These are phyloP conservation scores for Meliscaeva auricollis DNA, from an alignment of 2,888 invertebrate species.

Conservation along the genomic window DNA sequence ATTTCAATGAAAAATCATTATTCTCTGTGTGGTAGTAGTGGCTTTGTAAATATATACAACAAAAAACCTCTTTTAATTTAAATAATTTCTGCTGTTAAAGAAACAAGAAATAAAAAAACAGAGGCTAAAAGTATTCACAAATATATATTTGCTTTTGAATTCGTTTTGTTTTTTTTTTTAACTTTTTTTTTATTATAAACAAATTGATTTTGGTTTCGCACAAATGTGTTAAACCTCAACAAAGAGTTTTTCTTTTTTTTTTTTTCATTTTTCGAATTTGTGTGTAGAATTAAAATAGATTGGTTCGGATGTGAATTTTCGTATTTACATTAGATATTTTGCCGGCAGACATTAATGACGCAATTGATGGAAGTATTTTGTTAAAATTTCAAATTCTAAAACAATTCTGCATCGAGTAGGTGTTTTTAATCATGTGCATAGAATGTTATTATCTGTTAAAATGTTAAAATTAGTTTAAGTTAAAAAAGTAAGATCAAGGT, in stretches of 20 bases:
- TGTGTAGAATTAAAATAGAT: constrained; percentile 24
- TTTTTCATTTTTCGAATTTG: neutral
- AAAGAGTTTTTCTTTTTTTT: constrained; percentile 34
- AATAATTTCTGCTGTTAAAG: neutral
- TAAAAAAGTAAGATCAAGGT: no score
- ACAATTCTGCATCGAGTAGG: neutral
- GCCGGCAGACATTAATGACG: constrained; percentile 38
- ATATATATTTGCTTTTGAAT: neutral
- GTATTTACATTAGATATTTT: neutral
- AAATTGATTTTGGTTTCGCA: constrained; percentile 25
- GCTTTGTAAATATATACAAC: constrained; percentile 42
- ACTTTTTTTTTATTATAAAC: constrained; percentile 41
- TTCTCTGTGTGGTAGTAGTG: constrained; percentile 2
- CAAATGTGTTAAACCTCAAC: constrained; percentile 37
- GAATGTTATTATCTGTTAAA: no score
- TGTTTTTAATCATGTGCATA: neutral
- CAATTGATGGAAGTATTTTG: constrained; percentile 13
- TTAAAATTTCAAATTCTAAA: neutral
- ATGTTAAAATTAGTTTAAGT: no score
- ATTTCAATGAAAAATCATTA: constrained; percentile 45
- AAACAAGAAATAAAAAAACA: constrained; percentile 17
- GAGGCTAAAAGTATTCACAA: neutral
- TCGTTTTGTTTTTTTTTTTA: neutral
- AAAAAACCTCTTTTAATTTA: constrained; percentile 36
- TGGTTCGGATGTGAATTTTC: constrained; percentile 12